Base-by-base conservation (phyloP, 2,113 vertebrate genomes). In the Micromys minutus region DNA sequence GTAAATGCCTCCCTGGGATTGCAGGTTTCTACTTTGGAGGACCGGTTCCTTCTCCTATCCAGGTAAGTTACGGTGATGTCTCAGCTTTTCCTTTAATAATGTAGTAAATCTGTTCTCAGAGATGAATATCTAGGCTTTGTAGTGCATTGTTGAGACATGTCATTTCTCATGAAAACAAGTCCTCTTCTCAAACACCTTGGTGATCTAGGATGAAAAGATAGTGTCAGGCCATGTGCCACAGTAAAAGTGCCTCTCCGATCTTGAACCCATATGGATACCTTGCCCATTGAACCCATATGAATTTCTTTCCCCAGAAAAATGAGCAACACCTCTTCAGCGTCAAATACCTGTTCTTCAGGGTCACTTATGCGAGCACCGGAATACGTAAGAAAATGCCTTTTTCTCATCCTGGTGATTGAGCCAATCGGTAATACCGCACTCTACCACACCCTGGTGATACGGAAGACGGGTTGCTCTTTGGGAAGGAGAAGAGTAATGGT, bases 51-150 rank as follows among this genome's bases (percentile, higher is more conserved):
- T 89, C 95, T 34, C 75, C 74, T 42, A 95, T 96, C 93, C 92
- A 87, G 93, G 95, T 95, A 97, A 98, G 91, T 95, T 92, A 96
- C 0, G 17, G 90, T 39, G 93, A 71, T 85, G 87, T 75, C 95
- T 86, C 55, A 94, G 92, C 86, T 83, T 95, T 96, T 42, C 65
- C 47, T 94, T 95, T 92, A 98, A 45, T 91, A 97, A 95, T 19
- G 97, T 21, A 75, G 76, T 96, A 93, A 96, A 97, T 97, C 74
- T 90, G 77, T 61, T n/a, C 74, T 96, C 94, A 92, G 94, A 95
- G 91, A 96, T 2, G 87, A 97, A 97, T 90, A 87, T 5, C 57
- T 91, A 85, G 93, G 87, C 57, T 97, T 89, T 50, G 80, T 15
- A 2, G 74, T 19, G 2, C 67, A 91, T 87, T 91, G 45, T 67